These are phyloP conservation scores for Paramacrobiotus metropolitanus DNA, from an alignment of 1,140 invertebrate species.

Conservation along the genomic window DNA sequence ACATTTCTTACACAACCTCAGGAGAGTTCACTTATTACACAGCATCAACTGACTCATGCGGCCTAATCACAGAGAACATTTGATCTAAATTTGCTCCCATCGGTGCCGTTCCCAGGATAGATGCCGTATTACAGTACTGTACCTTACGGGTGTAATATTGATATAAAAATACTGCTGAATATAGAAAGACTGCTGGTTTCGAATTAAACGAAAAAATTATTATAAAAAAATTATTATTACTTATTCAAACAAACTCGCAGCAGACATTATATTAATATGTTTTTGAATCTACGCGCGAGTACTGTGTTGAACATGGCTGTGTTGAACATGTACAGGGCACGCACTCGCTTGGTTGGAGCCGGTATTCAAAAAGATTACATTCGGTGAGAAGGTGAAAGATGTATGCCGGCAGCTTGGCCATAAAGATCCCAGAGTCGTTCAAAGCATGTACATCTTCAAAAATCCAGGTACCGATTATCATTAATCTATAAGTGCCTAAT, in stretches of 20 bases:
- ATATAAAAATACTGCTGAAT: too few relatives aligned
- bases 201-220: too few relatives aligned
- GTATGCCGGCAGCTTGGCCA: constrained; percentile 43
- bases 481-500: neutral
- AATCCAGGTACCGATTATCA: neutral
- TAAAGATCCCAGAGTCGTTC: constrained; percentile 53
- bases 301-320: constrained; percentile 5
- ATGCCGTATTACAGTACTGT: too few relatives aligned
- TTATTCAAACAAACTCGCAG: constrained; percentile 3
- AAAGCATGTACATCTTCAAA: constrained; percentile 97
- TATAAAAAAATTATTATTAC: constrained; percentile 6
- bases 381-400: constrained; percentile 51
- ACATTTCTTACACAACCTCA: neutral
- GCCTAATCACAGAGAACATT: too few relatives aligned
- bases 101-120: too few relatives aligned
- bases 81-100: too few relatives aligned
- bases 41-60: too few relatives aligned
- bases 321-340: constrained; percentile 6
- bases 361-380: constrained; percentile 52
- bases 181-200: too few relatives aligned
- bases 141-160: too few relatives aligned
- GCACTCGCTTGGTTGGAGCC: constrained; percentile 65
- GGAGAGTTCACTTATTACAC: too few relatives aligned
- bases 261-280: too few relatives aligned
- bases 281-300: too few relatives aligned